These are phyloP conservation scores for Biston stratarius DNA, from an alignment of 2,888 invertebrate species.

Conservation along the genomic window DNA sequence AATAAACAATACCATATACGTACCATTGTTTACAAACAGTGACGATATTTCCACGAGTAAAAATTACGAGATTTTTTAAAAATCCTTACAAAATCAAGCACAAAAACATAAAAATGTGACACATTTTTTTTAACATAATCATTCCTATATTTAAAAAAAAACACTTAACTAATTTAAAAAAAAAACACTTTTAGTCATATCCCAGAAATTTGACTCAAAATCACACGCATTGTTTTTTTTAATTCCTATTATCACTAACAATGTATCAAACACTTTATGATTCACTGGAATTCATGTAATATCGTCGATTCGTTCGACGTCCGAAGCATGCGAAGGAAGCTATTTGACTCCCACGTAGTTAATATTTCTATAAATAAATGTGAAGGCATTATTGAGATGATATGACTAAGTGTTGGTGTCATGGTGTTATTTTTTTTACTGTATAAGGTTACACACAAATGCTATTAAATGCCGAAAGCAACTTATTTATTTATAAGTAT, in stretches of 20 bases:
- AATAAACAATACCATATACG: background rate
- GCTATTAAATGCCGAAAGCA: too few species aligned
- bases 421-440: background rate
- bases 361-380: constrained; percentile 23
- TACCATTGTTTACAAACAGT: background rate
- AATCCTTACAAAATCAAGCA: too few species aligned
- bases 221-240: too few species aligned
- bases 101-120: too few species aligned
- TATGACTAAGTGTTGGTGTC: constrained; percentile 13
- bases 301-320: background rate
- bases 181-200: too few species aligned
- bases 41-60: too few species aligned
- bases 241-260: background rate
- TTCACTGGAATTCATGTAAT: background rate
- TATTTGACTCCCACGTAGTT: constrained; percentile 20
- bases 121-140: too few species aligned
- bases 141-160: too few species aligned
- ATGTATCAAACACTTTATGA: background rate
- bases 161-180: too few species aligned
- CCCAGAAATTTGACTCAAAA: too few species aligned
- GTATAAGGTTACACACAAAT: background rate
- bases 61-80: too few species aligned
- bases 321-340: background rate
- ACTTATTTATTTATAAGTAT: too few species aligned
- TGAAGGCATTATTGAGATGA: constrained; percentile 8